Base-by-base conservation (phyloP, 2,797 vertebrate genomes). In the Sebastes vulpes region DNA sequence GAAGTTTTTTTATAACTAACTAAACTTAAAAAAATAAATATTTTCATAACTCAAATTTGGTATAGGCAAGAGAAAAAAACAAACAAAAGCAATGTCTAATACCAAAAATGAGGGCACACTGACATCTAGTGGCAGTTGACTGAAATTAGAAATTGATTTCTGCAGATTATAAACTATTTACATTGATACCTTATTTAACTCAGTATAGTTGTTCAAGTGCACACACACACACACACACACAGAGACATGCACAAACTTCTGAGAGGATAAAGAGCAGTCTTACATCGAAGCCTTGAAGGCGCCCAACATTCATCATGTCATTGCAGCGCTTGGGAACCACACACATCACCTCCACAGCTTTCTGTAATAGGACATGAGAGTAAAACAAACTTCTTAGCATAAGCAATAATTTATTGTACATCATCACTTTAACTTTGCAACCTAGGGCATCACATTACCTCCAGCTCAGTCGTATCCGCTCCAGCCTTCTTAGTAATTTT, bases 221-320 rank as follows among this genome's bases (percentile, higher is more conserved):
- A 35, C 25, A 65, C 9, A 26, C 5, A 7, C 3, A 29, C 26
- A 12, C 2, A 29, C 2, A 29, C 2, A 69, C 1, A 57, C 11
- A 61, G 29, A 52, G 4, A 48, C 4, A 61, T 25, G 12, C 6
- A 7, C 52, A 53, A 4, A 14, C 3, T 1, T 38, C 10, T 60
- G 35, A 12, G 2, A 50, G 16, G 2, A 66, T 31, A 31, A 71
- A 68, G 16, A 67, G 10, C 14, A 28, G 28, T 54, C 95, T 98
- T 96, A 99, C 99, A 71, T 99, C 98, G 71, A 99, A 99, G 90
- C 99, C 99, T 95, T 99, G 99, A 59, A 99, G 97, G 69, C 98
- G 97, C 31, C 98, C 99, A 79, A 99, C 98, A 91, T 98, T 99
- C 98, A 99, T 99, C 98, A 99, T 99, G 96, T 99, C 99, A 67